phyloP scores from a whole-genome alignment of 2,888 invertebrate genomes.

The Archips xylosteana region DNA sequence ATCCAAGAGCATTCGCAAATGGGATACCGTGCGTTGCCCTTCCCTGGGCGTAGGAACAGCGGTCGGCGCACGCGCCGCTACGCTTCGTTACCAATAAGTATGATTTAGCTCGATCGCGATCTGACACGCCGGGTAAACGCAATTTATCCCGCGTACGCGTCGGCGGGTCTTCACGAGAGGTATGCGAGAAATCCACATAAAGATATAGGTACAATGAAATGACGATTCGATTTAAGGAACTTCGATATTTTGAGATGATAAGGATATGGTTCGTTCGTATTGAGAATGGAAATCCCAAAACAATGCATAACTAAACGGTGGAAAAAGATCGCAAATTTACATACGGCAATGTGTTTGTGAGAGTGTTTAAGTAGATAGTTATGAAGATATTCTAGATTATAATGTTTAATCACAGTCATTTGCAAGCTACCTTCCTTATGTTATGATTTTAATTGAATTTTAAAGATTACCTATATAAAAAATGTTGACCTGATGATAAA shows the following conservation, averaged over 20 bases:
- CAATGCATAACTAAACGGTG: no score
- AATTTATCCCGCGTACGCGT: constrained; percentile 49
- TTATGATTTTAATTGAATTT: no score
- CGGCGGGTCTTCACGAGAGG: constrained; percentile 29
- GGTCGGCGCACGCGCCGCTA: constrained; percentile 62
- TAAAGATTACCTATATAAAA: no score
- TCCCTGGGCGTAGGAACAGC: constrained; percentile 30
- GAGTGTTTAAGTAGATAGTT: no score
- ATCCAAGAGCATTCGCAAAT: constrained; percentile 11
- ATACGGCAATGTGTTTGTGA: no score
- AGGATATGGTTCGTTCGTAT: no score
- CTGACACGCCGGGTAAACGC: constrained; percentile 54
- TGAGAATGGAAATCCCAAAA: no score
- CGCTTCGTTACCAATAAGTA: constrained; percentile 77
- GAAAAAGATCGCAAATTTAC: no score
- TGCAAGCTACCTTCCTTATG: no score
- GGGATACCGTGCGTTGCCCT: constrained; percentile 1
- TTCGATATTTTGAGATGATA: background rate
- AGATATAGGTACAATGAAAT: background rate
- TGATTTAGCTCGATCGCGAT: constrained; percentile 71
- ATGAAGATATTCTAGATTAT: no score
- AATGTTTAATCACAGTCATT: no score
- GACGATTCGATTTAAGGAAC: constrained; percentile 27
- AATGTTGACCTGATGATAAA: no score
- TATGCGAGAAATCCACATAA: constrained; percentile 12